Evolutionary conservation across 2,888 invertebrate species (phyloP), one percentile per base, ranked within the genome.

Genomic region (Cryptocephalus primarius): DNA sequence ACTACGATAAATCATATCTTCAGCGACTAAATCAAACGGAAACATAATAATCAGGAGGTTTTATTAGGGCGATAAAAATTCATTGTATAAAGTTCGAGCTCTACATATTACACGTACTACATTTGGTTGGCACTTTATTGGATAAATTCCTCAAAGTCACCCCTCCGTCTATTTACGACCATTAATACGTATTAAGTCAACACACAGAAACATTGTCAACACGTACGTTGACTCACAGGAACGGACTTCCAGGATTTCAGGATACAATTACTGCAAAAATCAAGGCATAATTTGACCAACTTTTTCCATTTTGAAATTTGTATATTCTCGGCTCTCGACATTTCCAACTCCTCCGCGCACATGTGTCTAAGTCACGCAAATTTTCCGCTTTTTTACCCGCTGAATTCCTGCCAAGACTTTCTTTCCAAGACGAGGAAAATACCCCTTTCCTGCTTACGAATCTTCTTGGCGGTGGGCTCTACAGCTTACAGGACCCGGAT

Each of bases 131-230:
- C 46, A 49, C 48, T 55, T 57, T 57, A 58, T 58, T 57, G 54
- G 51, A 55, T 46, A 51, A 52, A 58, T 58, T 58, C 57, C 53
- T 53, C 48, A 44, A 48, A 54, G 40, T 45, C 48, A 46, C 48
- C 48, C 49, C 42, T 33, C 45, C 43, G 48, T 32, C 54, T 47
- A 60, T 55, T 52, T 48, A 11, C 48, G 49, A 60, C 63, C 67
- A 68, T 68, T 67, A 66, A 68, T 68, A 67, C 67, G 61, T 63
- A 67, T 68, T 68, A 68, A 62, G 64, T 61, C 61, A 63, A 64
- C 60, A 64, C 61, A 62, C 62, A 22, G 22, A 22, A 22, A 22
- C 22, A 22, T 22, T 62, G 63, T 62, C 22, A 22, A 22, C 22
- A 22, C 22, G 22, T 22, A 22, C 22, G 22, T 8, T 12, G 38